Evolutionary conservation across 2,888 invertebrate genomes (phyloP).

Genomic region (Onchidella celtica): DNA sequence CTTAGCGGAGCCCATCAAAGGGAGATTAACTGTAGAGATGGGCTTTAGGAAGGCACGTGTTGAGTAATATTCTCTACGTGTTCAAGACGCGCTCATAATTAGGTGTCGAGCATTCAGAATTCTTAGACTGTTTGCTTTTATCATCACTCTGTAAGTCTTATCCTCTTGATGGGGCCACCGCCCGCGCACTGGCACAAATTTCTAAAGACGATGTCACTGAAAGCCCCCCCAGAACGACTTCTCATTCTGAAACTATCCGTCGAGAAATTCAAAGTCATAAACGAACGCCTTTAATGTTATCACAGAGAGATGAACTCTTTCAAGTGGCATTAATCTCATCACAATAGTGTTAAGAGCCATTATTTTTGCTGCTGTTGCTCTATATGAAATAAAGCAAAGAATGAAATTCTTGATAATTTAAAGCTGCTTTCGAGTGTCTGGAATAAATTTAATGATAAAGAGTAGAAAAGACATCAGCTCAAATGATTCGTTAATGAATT

Average conservation of each 20-base stretch:
- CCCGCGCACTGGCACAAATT: neutral
- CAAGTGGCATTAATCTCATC: too few species aligned
- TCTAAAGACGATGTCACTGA: conserved; percentile 11
- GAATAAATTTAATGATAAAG: too few species aligned
- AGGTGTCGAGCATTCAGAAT: neutral
- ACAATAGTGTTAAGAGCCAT: too few species aligned
- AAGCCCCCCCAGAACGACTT: neutral
- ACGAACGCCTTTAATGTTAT: neutral
- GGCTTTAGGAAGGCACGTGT: conserved; percentile 6
- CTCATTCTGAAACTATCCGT: neutral
- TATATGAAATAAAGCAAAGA: too few species aligned
- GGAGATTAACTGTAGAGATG: conserved; percentile 25
- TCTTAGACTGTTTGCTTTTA: conserved; percentile 18
- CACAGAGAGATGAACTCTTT: too few species aligned
- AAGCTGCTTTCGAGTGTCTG: too few species aligned
- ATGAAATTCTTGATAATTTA: too few species aligned
- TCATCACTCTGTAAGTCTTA: neutral
- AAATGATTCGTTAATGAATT: too few species aligned
- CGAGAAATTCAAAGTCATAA: conserved; percentile 4
- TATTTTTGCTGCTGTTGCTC: too few species aligned
- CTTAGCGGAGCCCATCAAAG: conserved; percentile 34
- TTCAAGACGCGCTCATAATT: conserved; percentile 20
- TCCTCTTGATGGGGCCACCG: neutral
- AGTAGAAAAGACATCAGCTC: too few species aligned
- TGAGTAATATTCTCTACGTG: conserved; percentile 35